A percentile compares a stretch with the other conserved stretches of the same genome.
Evolutionary conservation across 2,888 invertebrate genomes (phyloP).

Genomic region (Serrognathus titanus): DNA sequence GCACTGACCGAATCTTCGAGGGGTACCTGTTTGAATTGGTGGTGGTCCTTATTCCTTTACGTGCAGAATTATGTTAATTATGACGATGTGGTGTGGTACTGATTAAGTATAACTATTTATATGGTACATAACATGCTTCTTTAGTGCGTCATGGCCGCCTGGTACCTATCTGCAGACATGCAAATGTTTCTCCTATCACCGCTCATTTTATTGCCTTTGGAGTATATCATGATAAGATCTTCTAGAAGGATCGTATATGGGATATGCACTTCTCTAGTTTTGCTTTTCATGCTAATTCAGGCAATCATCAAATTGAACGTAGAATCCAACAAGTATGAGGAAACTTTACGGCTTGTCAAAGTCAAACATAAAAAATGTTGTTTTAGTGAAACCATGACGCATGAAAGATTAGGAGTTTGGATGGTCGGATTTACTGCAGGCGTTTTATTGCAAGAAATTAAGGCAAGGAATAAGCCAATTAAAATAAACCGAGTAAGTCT

Average conservation of each 20-base stretch:
- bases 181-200: conserved; percentile 59
- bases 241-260: background rate
- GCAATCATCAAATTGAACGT: background rate
- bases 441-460: conserved; percentile 16
- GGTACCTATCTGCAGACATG: conserved; percentile 60
- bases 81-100: too few species aligned
- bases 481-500: background rate
- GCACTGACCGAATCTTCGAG: conserved; percentile 29
- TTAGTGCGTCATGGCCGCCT: conserved; percentile 39
- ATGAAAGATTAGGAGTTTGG: conserved; percentile 16
- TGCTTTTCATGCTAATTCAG: background rate
- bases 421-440: conserved; percentile 19
- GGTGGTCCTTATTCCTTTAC: conserved; percentile 48
- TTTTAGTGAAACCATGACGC: conserved; percentile 20
- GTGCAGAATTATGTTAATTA: conserved; percentile 45
- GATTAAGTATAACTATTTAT: too few species aligned
- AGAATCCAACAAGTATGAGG: background rate
- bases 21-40: conserved; percentile 38
- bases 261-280: background rate
- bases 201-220: conserved; percentile 32
- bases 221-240: background rate
- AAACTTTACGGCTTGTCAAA: too few species aligned
- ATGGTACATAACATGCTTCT: too few species aligned
- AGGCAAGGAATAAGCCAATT: conserved; percentile 5
- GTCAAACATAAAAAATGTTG: too few species aligned